Conservation (phyloP, 2,888 invertebrate genomes). For the Nephrocerus scutellatus region DNA sequence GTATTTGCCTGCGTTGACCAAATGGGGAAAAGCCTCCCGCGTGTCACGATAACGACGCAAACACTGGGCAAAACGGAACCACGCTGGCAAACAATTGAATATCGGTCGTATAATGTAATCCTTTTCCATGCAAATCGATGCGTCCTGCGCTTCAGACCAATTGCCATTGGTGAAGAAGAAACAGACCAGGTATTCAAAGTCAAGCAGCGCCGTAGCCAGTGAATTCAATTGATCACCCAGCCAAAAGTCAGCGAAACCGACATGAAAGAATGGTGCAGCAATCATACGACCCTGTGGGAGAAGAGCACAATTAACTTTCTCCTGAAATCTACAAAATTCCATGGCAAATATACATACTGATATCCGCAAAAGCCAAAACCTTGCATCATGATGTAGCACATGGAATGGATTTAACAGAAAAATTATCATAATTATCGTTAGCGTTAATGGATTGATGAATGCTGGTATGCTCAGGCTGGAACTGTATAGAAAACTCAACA, state of each 20-base stretch:
- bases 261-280: slow-evolving; percentile 87
- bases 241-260: slow-evolving; percentile 98
- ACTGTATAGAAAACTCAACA: slow-evolving; percentile 62
- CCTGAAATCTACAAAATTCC: no score
- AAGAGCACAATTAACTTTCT: slow-evolving; percentile 4
- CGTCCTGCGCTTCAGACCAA: slow-evolving; percentile 57
- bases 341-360: slow-evolving; percentile 58
- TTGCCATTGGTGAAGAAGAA: slow-evolving; percentile 78
- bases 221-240: slow-evolving; percentile 97
- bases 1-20: slow-evolving; percentile 97
- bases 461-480: slow-evolving; percentile 81
- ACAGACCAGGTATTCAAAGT: slow-evolving; percentile 89
- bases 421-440: slow-evolving; percentile 71
- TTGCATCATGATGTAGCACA: slow-evolving; percentile 84
- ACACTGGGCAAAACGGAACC: slow-evolving; percentile 97
- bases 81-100: slow-evolving; percentile 89
- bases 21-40: slow-evolving; percentile 87
- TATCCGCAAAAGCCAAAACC: slow-evolving; percentile 89
- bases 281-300: slow-evolving; percentile 67
- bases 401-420: slow-evolving; percentile 90
- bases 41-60: slow-evolving; percentile 91
- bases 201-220: slow-evolving; percentile 78
- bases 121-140: slow-evolving; percentile 62
- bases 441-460: slow-evolving; percentile 81
- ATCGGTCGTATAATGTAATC: slow-evolving; percentile 72